Percentiles rank a stretch among this genome's conserved stretches.
These are phyloP conservation scores for Zaprionus gabonicus DNA, from an alignment of 1,140 invertebrate species.

Conservation along the genomic window DNA sequence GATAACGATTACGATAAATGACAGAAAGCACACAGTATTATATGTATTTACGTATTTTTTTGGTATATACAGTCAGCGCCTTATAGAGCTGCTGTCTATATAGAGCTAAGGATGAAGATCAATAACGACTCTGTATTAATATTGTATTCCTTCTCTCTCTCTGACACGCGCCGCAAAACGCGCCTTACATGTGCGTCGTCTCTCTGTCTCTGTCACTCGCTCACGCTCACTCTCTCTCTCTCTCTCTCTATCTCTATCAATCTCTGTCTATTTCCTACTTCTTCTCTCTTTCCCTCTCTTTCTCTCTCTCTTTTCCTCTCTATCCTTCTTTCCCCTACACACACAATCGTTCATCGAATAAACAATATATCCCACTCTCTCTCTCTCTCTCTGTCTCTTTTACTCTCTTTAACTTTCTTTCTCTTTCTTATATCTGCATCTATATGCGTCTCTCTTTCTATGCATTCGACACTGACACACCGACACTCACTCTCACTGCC, in stretches of 20 bases:
- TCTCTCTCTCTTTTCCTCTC: conserved; percentile 12
- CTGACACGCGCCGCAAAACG: conserved; percentile 47
- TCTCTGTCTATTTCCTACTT: conserved; percentile 23
- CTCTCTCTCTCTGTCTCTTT: conserved; percentile 19
- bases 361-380: conserved; percentile 26
- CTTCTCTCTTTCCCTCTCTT: conserved; percentile 17
- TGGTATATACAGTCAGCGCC: conserved; percentile 33
- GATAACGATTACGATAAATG: conserved; percentile 9
- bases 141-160: conserved; percentile 66
- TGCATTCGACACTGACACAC: conserved; percentile 32
- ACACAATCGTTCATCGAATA: conserved; percentile 13
- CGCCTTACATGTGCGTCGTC: conserved; percentile 56
- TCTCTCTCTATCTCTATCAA: background rate
- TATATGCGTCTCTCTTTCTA: conserved; percentile 48
- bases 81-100: conserved; percentile 12
- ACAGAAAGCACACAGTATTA: conserved; percentile 42
- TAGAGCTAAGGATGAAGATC: conserved; percentile 38
- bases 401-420: conserved; percentile 33
- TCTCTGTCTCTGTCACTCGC: conserved; percentile 19
- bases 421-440: conserved; percentile 53
- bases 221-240: conserved; percentile 29
- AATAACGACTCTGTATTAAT: conserved; percentile 45
- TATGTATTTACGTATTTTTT: conserved; percentile 54
- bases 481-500: background rate
- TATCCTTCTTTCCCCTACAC: background rate